These are phyloP conservation scores for Helostoma temminkii DNA, from an alignment of 2,797 vertebrate species.

Conservation along the genomic window DNA sequence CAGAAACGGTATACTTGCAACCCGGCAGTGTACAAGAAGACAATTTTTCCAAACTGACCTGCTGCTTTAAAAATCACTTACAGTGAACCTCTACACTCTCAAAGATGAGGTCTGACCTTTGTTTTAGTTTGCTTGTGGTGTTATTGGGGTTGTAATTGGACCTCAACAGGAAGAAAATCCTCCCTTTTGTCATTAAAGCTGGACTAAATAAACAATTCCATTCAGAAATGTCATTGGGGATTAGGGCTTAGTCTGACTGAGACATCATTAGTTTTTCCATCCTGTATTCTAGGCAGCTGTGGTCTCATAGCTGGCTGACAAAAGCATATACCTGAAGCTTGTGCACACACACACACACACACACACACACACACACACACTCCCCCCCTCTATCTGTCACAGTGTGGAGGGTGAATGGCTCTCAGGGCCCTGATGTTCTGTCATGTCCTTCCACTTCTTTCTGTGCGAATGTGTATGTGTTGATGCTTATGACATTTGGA, in stretches of 20 bases:
- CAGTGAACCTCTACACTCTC: not conserved
- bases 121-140: slow-evolving; percentile 27
- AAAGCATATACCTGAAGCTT: slow-evolving; percentile 16
- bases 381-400: too few species aligned
- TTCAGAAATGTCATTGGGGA: slow-evolving; percentile 69
- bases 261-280: slow-evolving; percentile 68
- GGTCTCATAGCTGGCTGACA: slow-evolving; percentile 29
- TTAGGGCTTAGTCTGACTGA: slow-evolving; percentile 62
- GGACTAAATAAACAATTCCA: slow-evolving; percentile 59
- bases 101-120: slow-evolving; percentile 34
- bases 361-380: not conserved
- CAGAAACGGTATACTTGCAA: too few species aligned
- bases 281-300: slow-evolving; percentile 44
- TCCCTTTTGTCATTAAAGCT: slow-evolving; percentile 58
- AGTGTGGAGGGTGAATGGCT: slow-evolving; percentile 12
- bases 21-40: too few species aligned
- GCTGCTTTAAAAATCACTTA: not conserved
- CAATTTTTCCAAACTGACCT: too few species aligned
- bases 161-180: slow-evolving; percentile 24
- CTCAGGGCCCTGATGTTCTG: slow-evolving; percentile 1
- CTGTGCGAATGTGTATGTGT: slow-evolving; percentile 4
- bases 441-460: slow-evolving; percentile 20
- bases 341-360: not conserved
- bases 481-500: slow-evolving; percentile 14
- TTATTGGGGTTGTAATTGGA: slow-evolving; percentile 56